Conservation (phyloP, 2,113 vertebrate genomes). For the Hippocampus zosterae region DNA sequence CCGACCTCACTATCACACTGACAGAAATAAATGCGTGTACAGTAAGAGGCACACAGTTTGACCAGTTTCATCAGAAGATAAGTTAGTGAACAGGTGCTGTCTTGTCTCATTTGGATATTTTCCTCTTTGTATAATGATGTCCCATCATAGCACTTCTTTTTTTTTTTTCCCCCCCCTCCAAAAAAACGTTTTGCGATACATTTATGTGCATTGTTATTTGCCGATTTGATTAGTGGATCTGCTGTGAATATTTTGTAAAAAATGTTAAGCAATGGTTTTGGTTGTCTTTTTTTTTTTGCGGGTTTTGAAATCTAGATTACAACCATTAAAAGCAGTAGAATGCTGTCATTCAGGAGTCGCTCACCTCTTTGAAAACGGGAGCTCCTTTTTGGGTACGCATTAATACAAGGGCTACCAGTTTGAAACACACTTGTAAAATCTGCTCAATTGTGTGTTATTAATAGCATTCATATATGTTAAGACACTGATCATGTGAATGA, state of each 20-base stretch:
- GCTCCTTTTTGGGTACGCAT: no score
- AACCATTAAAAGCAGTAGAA: background rate
- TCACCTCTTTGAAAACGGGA: background rate
- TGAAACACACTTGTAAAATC: no score
- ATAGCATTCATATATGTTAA: no score
- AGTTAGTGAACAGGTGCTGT: constrained; percentile 1
- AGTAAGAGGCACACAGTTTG: constrained; percentile 14
- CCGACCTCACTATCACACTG: constrained; percentile 70
- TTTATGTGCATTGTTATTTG: background rate
- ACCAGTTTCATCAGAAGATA: background rate
- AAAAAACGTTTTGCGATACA: background rate
- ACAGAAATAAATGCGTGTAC: constrained; percentile 18
- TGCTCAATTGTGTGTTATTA: no score
- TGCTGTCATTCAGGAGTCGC: background rate
- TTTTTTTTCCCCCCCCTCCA: no score
- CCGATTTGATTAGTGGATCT: background rate
- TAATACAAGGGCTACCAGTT: no score
- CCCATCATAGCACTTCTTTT: background rate
- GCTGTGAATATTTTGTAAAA: background rate
- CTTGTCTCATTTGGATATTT: constrained; percentile 19
- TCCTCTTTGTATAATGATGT: background rate
- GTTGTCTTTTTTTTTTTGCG: background rate
- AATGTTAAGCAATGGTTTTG: background rate
- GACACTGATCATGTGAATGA: no score
- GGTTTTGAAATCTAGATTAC: background rate